Percentiles rank a stretch among this genome's conserved stretches.
Evolutionary conservation across 2,113 vertebrate species (phyloP).

Genomic region (Bagarius yarrelli): DNA sequence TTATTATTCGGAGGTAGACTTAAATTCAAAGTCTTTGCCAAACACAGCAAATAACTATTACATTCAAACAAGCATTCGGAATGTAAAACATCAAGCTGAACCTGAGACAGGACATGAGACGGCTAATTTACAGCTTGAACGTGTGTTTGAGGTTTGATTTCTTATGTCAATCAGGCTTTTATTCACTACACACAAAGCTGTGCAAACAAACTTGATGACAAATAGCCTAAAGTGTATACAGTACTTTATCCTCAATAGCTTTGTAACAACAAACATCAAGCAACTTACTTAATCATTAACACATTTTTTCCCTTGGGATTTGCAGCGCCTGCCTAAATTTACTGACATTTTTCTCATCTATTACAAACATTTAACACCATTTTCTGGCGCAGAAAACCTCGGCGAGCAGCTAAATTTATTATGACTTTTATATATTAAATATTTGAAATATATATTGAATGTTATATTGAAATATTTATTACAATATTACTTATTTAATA

Average conservation of each 20-base stretch:
- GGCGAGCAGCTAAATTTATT: background rate
- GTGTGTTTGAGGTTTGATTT: background rate
- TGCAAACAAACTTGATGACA: background rate
- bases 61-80: background rate
- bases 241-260: background rate
- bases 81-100: background rate
- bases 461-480: too few relatives aligned
- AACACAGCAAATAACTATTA: background rate
- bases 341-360: background rate
- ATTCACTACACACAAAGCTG: background rate
- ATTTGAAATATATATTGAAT: background rate
- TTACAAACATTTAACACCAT: background rate
- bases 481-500: background rate
- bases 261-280: background rate
- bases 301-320: background rate
- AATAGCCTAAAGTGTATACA: background rate
- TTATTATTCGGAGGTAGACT: too few relatives aligned
- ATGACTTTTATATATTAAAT: background rate
- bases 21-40: too few relatives aligned
- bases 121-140: background rate
- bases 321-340: background rate
- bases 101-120: background rate
- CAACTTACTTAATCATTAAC: background rate
- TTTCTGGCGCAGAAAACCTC: background rate
- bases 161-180: background rate